Evolutionary conservation across 2,797 vertebrate species (phyloP).

Genomic region (Falco naumanni): DNA sequence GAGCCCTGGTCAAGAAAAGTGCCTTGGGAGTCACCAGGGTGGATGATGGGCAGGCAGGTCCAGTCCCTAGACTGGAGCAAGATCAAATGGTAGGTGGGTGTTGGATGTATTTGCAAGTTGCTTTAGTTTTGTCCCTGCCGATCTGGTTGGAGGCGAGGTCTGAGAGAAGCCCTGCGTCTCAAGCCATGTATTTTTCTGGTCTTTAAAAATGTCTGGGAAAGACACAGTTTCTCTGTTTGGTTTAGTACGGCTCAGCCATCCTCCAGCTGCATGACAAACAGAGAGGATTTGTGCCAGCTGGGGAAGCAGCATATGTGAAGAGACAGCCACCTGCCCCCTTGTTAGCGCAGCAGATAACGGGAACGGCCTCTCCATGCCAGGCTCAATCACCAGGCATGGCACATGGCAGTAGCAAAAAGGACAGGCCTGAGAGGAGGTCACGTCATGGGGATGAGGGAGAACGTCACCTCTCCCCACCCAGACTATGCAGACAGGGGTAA

Average conservation of each 20-base stretch:
- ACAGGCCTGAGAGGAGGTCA: not conserved
- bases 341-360: not conserved
- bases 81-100: not conserved
- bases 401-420: fast-evolving
- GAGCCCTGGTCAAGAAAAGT: not conserved
- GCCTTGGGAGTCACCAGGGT: not conserved
- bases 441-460: not conserved
- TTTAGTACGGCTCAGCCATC: not conserved
- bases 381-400: not conserved
- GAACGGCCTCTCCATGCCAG: not conserved
- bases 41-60: not conserved
- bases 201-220: not conserved
- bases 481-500: not conserved
- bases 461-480: fast-evolving
- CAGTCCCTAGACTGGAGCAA: not conserved
- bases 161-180: not conserved
- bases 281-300: not conserved
- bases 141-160: not conserved
- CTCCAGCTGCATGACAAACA: not conserved
- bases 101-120: not conserved
- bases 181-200: not conserved
- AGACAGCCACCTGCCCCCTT: not conserved
- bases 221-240: not conserved
- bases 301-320: not conserved
- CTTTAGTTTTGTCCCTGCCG: not conserved